A percentile compares a stretch with the other conserved stretches of the same genome.
These are phyloP conservation scores for Chironomus striatipennis DNA, from an alignment of 1,140 invertebrate genomes.

Conservation along the genomic window DNA sequence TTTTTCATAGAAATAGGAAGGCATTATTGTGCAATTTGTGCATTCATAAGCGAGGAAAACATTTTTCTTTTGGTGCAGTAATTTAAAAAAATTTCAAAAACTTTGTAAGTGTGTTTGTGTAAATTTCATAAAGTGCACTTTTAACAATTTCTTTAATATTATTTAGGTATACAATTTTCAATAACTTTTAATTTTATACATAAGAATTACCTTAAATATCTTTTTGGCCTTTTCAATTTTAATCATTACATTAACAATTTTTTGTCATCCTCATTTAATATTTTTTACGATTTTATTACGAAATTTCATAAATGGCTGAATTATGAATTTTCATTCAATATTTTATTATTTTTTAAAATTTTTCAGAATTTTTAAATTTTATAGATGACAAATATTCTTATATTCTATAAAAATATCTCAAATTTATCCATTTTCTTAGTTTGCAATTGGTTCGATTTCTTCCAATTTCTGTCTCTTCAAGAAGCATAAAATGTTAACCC, in stretches of 20 bases:
- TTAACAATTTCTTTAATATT: constrained; percentile 4
- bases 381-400: neutral
- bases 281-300: too few relatives aligned
- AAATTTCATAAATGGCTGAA: neutral
- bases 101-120: neutral
- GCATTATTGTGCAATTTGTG: constrained; percentile 7
- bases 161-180: neutral
- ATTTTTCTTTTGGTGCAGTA: neutral
- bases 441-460: neutral
- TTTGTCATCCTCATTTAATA: neutral
- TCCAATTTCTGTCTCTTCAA: constrained; percentile 51
- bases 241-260: neutral
- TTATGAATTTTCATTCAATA: too few relatives aligned
- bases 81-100: neutral
- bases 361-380: neutral
- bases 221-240: neutral
- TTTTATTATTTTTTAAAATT: too few relatives aligned
- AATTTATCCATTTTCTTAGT: neutral
- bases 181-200: neutral
- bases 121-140: constrained; percentile 16
- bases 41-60: neutral
- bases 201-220: neutral
- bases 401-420: neutral
- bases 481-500: constrained; percentile 70
- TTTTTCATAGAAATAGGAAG: neutral